Percentiles rank a stretch among this genome's conserved stretches.
Conservation (phyloP, 1,140 invertebrate genomes). For the Polypedilum pembai region DNA sequence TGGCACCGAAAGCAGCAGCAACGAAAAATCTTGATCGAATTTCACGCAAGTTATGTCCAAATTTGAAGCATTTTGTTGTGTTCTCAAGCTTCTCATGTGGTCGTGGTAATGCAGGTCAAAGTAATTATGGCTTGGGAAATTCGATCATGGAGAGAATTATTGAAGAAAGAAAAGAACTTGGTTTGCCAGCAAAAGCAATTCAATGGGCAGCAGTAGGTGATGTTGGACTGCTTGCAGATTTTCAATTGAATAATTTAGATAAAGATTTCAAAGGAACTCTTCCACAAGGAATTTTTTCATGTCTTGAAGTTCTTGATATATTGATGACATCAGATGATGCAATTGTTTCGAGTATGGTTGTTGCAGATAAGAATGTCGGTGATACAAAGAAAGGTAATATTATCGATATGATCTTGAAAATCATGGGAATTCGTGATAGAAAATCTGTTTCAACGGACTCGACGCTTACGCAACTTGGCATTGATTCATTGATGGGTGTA, state of each 20-base stretch:
- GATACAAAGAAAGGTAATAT: conserved; percentile 51
- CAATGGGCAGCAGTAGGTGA: conserved; percentile 49
- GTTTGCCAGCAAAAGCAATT: conserved; percentile 44
- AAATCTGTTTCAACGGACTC: conserved; percentile 55
- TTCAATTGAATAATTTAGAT: conserved; percentile 47
- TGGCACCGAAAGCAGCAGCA: conserved; percentile 45
- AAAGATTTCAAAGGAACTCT: conserved; percentile 54
- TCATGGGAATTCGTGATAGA: conserved; percentile 51
- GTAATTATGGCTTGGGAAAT: conserved; percentile 61
- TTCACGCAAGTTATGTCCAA: conserved; percentile 46
- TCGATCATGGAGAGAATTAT: conserved; percentile 58
- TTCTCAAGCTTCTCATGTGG: conserved; percentile 50
- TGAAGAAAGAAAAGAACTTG: conserved; percentile 48
- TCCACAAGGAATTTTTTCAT: conserved; percentile 33
- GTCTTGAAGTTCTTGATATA: conserved; percentile 36
- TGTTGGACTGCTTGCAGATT: conserved; percentile 55
- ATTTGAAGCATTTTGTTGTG: conserved; percentile 39
- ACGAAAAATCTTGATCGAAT: conserved; percentile 46
- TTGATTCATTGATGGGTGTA: conserved; percentile 87
- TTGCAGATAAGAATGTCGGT: conserved; percentile 60
- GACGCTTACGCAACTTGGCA: conserved; percentile 70
- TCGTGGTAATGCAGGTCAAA: conserved; percentile 58
- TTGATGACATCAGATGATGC: conserved; percentile 58
- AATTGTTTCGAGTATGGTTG: conserved; percentile 71
- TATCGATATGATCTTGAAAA: conserved; percentile 56